phyloP scores from a whole-genome alignment of 2,797 vertebrate species.

The Telmatherina bonti region DNA sequence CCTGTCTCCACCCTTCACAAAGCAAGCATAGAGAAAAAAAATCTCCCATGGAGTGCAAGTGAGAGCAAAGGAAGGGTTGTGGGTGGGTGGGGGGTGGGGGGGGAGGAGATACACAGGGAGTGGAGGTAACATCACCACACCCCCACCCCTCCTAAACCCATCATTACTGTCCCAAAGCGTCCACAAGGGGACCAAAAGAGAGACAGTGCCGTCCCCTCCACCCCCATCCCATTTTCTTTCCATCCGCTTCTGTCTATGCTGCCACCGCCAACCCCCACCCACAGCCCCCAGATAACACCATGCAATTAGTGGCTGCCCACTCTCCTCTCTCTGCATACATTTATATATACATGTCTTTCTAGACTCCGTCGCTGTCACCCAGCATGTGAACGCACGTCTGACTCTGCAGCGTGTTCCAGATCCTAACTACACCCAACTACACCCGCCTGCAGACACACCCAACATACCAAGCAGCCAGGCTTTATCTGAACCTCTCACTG shows the following conservation, averaged over 20 bases:
- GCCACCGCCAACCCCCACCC: conserved; percentile 55
- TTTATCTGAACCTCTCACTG: conserved; percentile 30
- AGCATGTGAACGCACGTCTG: not conserved
- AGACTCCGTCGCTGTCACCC: conserved; percentile 14
- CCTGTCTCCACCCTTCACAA: conserved; percentile 74
- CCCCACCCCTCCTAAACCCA: conserved; percentile 75
- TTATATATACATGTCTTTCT: conserved; percentile 47
- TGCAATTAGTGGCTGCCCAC: conserved; percentile 79
- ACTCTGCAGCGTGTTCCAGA: conserved; percentile 33
- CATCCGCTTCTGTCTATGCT: conserved; percentile 39
- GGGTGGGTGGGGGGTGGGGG: conserved; percentile 46
- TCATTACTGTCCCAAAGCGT: conserved; percentile 80
- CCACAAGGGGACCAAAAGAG: conserved; percentile 64
- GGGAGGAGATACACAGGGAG: conserved; percentile 31
- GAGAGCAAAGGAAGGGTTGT: conserved; percentile 48
- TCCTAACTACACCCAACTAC: conserved; percentile 15
- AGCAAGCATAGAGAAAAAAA: conserved; percentile 53
- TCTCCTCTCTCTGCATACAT: conserved; percentile 51
- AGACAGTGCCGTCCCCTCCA: conserved; percentile 40
- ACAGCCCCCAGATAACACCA: conserved; percentile 66
- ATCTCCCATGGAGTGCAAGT: conserved; percentile 59
- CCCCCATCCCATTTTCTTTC: conserved; percentile 40
- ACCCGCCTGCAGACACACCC: conserved; percentile 53
- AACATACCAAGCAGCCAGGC: conserved; percentile 6
- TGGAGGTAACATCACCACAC: conserved; percentile 56